Evolutionary conservation across 2,797 vertebrate genomes (phyloP).

Genomic region (Lates japonicus): DNA sequence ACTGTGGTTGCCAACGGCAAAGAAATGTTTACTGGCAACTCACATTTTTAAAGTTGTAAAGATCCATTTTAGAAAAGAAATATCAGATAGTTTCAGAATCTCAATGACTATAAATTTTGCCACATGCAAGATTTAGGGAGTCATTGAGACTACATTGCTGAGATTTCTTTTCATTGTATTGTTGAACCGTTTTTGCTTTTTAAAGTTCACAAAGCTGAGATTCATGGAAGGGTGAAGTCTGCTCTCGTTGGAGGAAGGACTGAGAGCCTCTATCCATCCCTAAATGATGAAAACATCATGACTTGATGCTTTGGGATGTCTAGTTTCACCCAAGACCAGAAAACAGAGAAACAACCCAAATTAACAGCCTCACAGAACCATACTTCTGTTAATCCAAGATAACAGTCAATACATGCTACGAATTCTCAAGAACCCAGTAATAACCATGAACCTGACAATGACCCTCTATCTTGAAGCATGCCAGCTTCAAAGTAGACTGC

Average conservation of each 20-base stretch:
- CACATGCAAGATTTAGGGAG: conserved; percentile 69
- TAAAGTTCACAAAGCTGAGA: conserved; percentile 70
- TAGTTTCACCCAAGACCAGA: conserved; percentile 73
- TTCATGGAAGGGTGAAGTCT: conserved; percentile 56
- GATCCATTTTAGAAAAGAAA: conserved; percentile 76
- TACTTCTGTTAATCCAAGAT: background rate
- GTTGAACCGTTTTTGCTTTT: conserved; percentile 57
- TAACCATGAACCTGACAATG: background rate
- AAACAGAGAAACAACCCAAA: conserved; percentile 61
- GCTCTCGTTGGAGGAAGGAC: conserved; percentile 40
- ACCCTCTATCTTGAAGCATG: background rate
- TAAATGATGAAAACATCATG: conserved; percentile 52
- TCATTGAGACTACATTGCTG: conserved; percentile 59
- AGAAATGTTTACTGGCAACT: conserved; percentile 52
- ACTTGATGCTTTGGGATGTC: conserved; percentile 72
- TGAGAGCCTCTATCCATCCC: conserved; percentile 69
- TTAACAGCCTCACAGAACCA: conserved; percentile 78
- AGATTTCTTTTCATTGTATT: conserved; percentile 76
- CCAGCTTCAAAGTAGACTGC: background rate
- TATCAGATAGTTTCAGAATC: conserved; percentile 62
- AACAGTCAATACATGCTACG: background rate
- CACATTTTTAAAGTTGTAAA: conserved; percentile 73
- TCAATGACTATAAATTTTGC: conserved; percentile 76
- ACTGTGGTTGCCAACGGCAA: conserved; percentile 67
- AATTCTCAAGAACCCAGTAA: conserved; percentile 6